These are phyloP conservation scores for Peromyscus californicus DNA, from an alignment of 2,113 vertebrate species.

Conservation along the genomic window DNA sequence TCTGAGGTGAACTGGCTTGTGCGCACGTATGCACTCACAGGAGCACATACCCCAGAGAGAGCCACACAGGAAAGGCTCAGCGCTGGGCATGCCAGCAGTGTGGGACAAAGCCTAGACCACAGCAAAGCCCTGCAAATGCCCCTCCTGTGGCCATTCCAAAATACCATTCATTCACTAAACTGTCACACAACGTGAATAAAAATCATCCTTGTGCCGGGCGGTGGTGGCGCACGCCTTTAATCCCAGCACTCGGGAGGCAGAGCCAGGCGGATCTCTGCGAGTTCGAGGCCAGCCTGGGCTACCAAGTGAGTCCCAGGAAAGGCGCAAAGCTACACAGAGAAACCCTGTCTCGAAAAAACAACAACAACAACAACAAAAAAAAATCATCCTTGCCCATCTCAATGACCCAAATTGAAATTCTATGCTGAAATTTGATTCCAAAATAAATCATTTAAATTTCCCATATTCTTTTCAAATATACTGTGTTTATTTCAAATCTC, in stretches of 20 bases:
- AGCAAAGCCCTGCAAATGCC: not conserved
- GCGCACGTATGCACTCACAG: not conserved
- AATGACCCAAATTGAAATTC: not conserved
- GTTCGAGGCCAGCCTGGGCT: too few species aligned
- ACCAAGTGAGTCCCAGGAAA: too few species aligned
- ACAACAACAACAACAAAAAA: too few species aligned
- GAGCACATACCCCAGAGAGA: not conserved
- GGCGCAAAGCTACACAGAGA: too few species aligned
- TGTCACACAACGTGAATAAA: not conserved
- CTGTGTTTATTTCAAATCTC: slow-evolving; percentile 35
- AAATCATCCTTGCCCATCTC: not conserved
- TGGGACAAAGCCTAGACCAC: not conserved
- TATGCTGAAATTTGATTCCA: not conserved
- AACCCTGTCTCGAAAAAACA: too few species aligned
- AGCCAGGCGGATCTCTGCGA: too few species aligned
- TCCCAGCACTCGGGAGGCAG: too few species aligned
- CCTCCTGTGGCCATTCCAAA: not conserved
- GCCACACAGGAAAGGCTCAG: not conserved
- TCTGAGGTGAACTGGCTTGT: not conserved
- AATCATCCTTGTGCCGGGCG: not conserved
- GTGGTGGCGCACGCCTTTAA: too few species aligned
- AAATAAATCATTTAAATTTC: slow-evolving; percentile 36
- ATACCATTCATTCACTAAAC: not conserved
- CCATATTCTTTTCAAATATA: slow-evolving; percentile 4
- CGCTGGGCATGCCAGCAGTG: not conserved